Conservation (phyloP, 2,888 invertebrate species). For the Dermolepida albohirtum region DNA sequence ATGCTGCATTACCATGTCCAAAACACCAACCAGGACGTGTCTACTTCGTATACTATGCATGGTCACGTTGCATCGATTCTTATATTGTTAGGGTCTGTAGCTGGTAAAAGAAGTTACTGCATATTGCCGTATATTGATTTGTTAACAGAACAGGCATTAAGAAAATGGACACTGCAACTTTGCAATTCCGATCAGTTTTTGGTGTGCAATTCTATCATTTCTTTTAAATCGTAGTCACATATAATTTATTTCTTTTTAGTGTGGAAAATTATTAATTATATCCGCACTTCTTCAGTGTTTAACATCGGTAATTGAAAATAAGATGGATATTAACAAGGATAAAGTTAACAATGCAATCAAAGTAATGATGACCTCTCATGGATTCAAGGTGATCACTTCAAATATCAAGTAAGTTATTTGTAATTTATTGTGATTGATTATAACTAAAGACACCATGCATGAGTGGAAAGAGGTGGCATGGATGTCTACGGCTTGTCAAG, state of each 20-base stretch:
- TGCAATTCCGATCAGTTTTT: constrained; percentile 63
- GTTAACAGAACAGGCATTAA: constrained; percentile 60
- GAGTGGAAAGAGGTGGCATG: no score
- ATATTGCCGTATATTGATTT: constrained; percentile 46
- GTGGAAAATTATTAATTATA: constrained; percentile 61
- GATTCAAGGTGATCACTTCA: constrained; percentile 65
- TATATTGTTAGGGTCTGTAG: constrained; percentile 63
- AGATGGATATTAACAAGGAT: constrained; percentile 44
- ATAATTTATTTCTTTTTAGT: constrained; percentile 55
- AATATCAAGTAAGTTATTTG: constrained; percentile 59
- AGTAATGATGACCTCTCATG: constrained; percentile 64
- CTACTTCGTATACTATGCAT: constrained; percentile 67
- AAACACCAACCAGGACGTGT: constrained; percentile 67
- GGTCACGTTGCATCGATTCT: constrained; percentile 71
- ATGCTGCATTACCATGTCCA: constrained; percentile 71
- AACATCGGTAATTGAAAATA: constrained; percentile 47
- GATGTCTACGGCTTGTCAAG: no score
- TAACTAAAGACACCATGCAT: no score
- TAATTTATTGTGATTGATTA: neutral
- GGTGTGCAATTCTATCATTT: constrained; percentile 49
- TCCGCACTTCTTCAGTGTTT: constrained; percentile 57
- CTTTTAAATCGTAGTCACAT: no score
- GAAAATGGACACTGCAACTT: constrained; percentile 67
- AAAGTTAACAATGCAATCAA: constrained; percentile 52
- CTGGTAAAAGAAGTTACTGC: constrained; percentile 39